Base-by-base conservation (phyloP, 2,888 invertebrate genomes). In the Gandaritis pyraliata region DNA sequence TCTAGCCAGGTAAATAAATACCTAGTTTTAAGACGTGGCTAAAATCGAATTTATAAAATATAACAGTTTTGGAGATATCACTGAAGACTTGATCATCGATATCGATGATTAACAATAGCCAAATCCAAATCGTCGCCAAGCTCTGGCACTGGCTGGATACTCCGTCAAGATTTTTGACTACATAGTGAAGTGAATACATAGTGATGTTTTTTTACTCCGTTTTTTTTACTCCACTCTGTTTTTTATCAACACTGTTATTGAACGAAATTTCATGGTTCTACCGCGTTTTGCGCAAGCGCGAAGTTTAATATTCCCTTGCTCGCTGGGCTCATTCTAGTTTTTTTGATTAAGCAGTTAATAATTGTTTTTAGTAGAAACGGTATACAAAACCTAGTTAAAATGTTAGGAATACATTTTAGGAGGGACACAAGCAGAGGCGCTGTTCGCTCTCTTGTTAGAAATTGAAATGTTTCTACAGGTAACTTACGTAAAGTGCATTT, bases 401-500 rank as follows among this genome's bases (percentile, higher is more conserved):
- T 90, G 90, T 81, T 86, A 82, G 78, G 75, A 50, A 80, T 77
- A 75, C 69, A 74, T 71, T 72, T 64, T 73, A 75, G 41, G 59
- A 78, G 72, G 81, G 80, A 77, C 84, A 79, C 83, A 83, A 87
- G 81, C 78, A 77, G 68, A 74, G 81, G 87, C 83, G 83, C 65
- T 72, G 82, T 79, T 86, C 81, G 83, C 85, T 83, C 78, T 80
- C 66, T 73, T 78, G 76, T 81, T 86, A 81, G 71, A 78, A 83
- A 87, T 79, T 92, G 91, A 92, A 87, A 91, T 92, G 91, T 90
- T 90, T 89, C 78, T 83, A 81, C 90, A 90, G 90, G 91, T 90
- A 49, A 18, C 33, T 49, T 45, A 78, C 65, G 76, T 49, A 67
- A 55, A 72, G 68, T 65, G 68, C 60, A 71, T 64, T 23, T 23